Conservation (phyloP, 1,140 invertebrate genomes). For the Hylaeus volcanicus region DNA sequence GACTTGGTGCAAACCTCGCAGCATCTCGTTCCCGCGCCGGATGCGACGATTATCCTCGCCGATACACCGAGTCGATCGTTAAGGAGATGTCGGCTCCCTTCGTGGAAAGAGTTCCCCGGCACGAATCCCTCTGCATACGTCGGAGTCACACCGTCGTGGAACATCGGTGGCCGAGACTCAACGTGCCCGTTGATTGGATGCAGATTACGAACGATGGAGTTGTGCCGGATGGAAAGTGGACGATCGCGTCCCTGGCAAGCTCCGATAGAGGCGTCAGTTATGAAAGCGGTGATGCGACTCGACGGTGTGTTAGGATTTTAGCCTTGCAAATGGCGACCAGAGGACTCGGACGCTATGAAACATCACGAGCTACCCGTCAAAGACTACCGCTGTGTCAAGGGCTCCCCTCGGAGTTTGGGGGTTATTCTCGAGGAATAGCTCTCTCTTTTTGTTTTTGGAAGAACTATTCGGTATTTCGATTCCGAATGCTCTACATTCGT, state of each 20-base stretch:
- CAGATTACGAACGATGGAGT: conserved; percentile 44
- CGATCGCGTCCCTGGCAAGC: not conserved
- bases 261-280: conserved; percentile 28
- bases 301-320: not conserved
- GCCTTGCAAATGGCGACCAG: conserved; percentile 3
- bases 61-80: conserved; percentile 70
- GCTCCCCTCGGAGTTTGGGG: not conserved
- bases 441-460: too few species aligned
- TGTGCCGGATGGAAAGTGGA: conserved; percentile 18
- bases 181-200: conserved; percentile 39
- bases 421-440: too few species aligned
- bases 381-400: too few species aligned
- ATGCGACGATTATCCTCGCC: conserved; percentile 73
- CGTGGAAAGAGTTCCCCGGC: conserved; percentile 57
- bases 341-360: not conserved
- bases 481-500: too few species aligned
- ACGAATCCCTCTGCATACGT: conserved; percentile 47
- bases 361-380: not conserved
- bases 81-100: conserved; percentile 66
- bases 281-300: not conserved
- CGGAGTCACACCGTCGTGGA: conserved; percentile 8
- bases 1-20: conserved; percentile 3
- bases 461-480: too few species aligned
- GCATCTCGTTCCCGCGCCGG: conserved; percentile 60
- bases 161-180: not conserved